A percentile compares a stretch with the other conserved stretches of the same genome.
These are phyloP conservation scores for Cossypha polioptera DNA, from an alignment of 2,797 vertebrate species.

Conservation along the genomic window DNA sequence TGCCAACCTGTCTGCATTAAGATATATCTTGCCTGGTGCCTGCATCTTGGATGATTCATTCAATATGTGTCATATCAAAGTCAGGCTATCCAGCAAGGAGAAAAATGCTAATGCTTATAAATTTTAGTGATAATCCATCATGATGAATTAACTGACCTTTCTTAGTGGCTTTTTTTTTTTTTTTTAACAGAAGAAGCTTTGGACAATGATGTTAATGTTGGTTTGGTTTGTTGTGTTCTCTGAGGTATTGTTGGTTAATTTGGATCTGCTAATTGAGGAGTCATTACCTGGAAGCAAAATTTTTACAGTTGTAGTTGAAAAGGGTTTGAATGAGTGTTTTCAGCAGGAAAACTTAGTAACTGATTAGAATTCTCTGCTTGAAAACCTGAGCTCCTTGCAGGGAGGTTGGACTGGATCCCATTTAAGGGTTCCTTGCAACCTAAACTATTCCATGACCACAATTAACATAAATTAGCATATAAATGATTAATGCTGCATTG, in stretches of 20 bases:
- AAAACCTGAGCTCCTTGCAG: background rate
- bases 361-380: background rate
- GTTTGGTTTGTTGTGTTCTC: background rate
- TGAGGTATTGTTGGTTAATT: background rate
- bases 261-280: background rate
- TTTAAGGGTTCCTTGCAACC: background rate
- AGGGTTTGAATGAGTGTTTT: background rate
- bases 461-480: background rate
- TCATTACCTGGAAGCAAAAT: background rate
- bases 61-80: slow-evolving; percentile 86
- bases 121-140: slow-evolving; percentile 70
- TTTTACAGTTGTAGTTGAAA: background rate
- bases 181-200: background rate
- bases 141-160: slow-evolving; percentile 70
- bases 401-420: background rate
- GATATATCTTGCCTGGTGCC: slow-evolving; percentile 83
- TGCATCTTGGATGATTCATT: slow-evolving; percentile 74
- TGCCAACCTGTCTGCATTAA: slow-evolving; percentile 88
- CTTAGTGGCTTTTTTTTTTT: slow-evolving; percentile 1
- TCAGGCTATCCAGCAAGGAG: slow-evolving; percentile 74
- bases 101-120: slow-evolving; percentile 76
- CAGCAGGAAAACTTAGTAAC: background rate
- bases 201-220: background rate
- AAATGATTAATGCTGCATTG: background rate
- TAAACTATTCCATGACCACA: too few species aligned